A percentile compares a stretch with the other conserved stretches of the same genome.
phyloP scores from a whole-genome alignment of 2,113 vertebrate species.

The Anas platyrhynchos region DNA sequence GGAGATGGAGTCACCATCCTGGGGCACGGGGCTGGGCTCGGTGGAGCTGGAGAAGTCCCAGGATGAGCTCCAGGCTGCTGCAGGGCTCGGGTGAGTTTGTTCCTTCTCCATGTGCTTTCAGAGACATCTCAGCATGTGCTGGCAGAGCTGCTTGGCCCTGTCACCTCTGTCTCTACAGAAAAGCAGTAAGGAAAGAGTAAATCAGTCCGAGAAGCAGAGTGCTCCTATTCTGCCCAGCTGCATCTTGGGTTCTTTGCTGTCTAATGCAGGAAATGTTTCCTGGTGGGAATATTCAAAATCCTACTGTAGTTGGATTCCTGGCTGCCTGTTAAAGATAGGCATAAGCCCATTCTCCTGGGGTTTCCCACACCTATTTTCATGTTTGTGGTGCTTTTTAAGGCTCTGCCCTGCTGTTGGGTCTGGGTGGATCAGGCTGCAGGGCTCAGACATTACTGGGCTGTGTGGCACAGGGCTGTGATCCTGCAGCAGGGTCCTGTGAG shows the following conservation, averaged over 20 bases:
- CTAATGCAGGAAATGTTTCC: neutral
- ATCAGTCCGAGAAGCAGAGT: neutral
- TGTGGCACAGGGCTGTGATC: neutral
- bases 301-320: neutral
- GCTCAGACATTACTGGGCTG: neutral
- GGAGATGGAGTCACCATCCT: neutral
- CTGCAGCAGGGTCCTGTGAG: neutral
- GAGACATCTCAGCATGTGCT: neutral
- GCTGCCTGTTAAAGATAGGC: neutral
- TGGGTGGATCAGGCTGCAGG: neutral
- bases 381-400: neutral
- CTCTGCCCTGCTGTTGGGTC: neutral
- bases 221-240: neutral
- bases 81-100: neutral
- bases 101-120: neutral
- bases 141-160: neutral
- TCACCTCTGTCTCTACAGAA: neutral
- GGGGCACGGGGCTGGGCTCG: neutral
- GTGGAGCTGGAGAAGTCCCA: neutral
- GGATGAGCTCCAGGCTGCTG: neutral
- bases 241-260: neutral
- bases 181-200: neutral
- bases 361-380: accelerated
- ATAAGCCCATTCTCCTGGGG: too few relatives aligned
- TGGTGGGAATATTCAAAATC: neutral